Conservation (phyloP, 2,113 vertebrate genomes). For the Orthonyx spaldingii region DNA sequence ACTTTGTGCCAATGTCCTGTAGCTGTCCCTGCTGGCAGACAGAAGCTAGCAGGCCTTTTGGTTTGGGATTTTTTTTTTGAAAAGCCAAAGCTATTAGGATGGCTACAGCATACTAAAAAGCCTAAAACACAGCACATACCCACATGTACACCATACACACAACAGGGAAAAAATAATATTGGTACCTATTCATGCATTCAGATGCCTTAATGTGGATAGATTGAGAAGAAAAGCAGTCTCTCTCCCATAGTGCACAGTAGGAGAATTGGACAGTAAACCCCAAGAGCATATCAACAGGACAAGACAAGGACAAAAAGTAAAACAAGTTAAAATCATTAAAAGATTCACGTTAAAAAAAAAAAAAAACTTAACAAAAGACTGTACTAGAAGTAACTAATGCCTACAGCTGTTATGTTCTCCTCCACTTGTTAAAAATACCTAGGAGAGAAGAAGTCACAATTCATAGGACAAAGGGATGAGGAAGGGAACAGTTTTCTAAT, state of each 20-base stretch:
- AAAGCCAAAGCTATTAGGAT: slow-evolving; percentile 30
- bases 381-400: not conserved
- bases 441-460: not conserved
- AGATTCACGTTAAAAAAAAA: not conserved
- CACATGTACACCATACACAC: not conserved
- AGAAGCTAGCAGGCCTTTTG: not conserved
- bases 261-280: slow-evolving; percentile 72
- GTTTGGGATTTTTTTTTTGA: not conserved
- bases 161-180: slow-evolving; percentile 62
- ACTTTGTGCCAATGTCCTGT: not conserved
- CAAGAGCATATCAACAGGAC: slow-evolving; percentile 66
- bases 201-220: slow-evolving; percentile 73
- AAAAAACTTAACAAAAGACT: not conserved
- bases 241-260: slow-evolving; percentile 76
- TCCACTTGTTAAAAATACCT: not conserved
- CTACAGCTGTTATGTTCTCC: not conserved
- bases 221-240: slow-evolving; percentile 71
- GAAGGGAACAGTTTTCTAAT: not conserved
- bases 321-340: slow-evolving; percentile 42
- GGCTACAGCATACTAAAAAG: slow-evolving; percentile 43
- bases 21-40: not conserved
- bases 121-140: slow-evolving; percentile 29
- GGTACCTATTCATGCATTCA: slow-evolving; percentile 88
- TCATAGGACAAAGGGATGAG: not conserved
- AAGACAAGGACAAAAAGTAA: slow-evolving; percentile 76